Evolutionary conservation across 35 echinoderm and acorn worm genomes (phyloP).

Genomic region (Strongylocentrotus purpuratus): DNA sequence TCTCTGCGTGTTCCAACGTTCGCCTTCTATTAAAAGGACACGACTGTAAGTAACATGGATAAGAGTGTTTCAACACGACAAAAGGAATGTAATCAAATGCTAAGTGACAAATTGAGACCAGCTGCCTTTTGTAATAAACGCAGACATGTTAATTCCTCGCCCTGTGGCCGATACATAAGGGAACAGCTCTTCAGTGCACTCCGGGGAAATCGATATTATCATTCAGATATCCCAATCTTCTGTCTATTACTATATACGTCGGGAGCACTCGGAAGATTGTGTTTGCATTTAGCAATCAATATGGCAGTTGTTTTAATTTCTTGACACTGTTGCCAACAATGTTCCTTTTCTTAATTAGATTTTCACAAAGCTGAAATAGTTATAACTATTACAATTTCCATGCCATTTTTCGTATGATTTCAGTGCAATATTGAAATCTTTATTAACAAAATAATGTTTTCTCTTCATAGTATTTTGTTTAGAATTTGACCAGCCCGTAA

Average conservation of each 20-base stretch:
- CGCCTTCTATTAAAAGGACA: not conserved
- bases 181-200: not conserved
- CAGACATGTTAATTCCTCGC: not conserved
- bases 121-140: not conserved
- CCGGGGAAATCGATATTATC: not conserved
- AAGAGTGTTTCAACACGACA: not conserved
- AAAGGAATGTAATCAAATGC: not conserved
- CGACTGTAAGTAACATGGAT: not conserved
- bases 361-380: too few species aligned
- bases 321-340: too few species aligned
- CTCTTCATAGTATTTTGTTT: too few species aligned
- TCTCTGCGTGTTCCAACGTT: not conserved
- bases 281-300: too few species aligned
- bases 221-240: not conserved
- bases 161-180: not conserved
- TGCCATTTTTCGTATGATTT: too few species aligned
- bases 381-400: too few species aligned
- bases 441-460: too few species aligned
- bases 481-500: too few species aligned
- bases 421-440: too few species aligned
- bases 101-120: not conserved
- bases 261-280: not conserved
- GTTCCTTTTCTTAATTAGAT: too few species aligned
- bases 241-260: not conserved
- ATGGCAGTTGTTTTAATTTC: too few species aligned